phyloP scores from a whole-genome alignment of 2,888 invertebrate species.

The Agriopis leucophaearia region DNA sequence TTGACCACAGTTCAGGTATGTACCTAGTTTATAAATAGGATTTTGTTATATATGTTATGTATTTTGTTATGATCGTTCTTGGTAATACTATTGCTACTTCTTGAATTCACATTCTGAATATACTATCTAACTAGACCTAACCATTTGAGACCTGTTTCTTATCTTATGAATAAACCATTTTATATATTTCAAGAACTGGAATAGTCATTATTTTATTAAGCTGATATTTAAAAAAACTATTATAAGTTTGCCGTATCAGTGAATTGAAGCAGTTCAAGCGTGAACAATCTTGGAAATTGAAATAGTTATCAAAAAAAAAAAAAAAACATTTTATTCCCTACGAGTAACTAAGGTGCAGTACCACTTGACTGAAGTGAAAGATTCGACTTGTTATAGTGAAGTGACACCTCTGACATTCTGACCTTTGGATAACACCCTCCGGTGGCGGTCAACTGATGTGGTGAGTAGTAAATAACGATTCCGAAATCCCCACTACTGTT shows the following conservation, averaged over 20 bases:
- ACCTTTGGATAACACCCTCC: no score
- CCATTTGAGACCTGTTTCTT: not conserved
- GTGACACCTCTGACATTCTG: not conserved
- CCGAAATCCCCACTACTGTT: not conserved
- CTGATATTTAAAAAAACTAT: not conserved
- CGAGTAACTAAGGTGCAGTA: no score
- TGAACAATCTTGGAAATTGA: not conserved
- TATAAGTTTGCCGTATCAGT: not conserved
- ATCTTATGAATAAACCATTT: not conserved
- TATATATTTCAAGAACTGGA: not conserved
- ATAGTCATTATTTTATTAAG: constrained; percentile 8
- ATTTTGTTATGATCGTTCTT: no score
- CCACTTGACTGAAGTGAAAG: no score
- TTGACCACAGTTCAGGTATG: no score
- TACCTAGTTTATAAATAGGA: no score
- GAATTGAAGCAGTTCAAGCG: not conserved
- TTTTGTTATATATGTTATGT: no score
- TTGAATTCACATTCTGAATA: not conserved
- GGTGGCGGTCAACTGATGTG: not conserved
- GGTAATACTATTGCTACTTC: not conserved
- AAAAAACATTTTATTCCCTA: no score
- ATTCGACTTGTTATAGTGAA: not conserved
- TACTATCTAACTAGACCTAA: not conserved
- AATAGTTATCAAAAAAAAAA: not conserved
- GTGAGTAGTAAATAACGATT: no score